Conservation (phyloP, 2,797 vertebrate genomes). For the Pogonophryne albipinna region DNA sequence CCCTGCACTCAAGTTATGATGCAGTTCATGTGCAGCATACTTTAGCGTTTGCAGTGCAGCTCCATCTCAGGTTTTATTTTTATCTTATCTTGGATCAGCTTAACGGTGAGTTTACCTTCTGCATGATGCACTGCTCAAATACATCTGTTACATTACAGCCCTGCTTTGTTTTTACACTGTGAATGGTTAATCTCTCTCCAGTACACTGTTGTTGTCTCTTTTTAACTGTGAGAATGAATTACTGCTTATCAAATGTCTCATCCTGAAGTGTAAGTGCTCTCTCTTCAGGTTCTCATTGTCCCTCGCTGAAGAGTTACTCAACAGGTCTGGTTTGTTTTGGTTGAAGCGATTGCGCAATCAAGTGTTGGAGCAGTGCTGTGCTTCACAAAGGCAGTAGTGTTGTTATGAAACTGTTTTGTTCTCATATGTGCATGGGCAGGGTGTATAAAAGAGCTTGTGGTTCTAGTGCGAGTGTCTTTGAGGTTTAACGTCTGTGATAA, state of each 20-base stretch:
- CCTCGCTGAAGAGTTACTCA: conserved; percentile 67
- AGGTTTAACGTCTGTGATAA: conserved; percentile 37
- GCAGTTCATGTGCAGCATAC: conserved; percentile 55
- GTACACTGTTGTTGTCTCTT: conserved; percentile 15
- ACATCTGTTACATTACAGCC: conserved; percentile 3
- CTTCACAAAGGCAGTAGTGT: conserved; percentile 25
- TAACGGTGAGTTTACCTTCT: conserved; percentile 69
- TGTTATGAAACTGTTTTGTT: conserved; percentile 44
- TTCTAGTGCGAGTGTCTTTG: conserved; percentile 12
- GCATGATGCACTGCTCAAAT: conserved; percentile 20
- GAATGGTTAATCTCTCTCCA: background rate
- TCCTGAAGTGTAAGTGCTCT: conserved; percentile 26
- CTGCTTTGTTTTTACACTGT: conserved; percentile 27
- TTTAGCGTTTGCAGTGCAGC: conserved; percentile 62
- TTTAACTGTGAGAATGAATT: conserved; percentile 27
- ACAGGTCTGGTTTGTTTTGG: conserved; percentile 77
- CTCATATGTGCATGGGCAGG: conserved; percentile 21
- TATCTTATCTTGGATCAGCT: conserved; percentile 49
- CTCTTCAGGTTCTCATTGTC: conserved; percentile 51
- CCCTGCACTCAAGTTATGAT: conserved; percentile 69
- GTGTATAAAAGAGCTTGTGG: background rate
- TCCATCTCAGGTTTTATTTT: conserved; percentile 31
- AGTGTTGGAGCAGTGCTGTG: conserved; percentile 31
- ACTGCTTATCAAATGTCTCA: conserved; percentile 37
- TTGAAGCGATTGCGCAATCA: conserved; percentile 69